Evolutionary conservation across 1,140 invertebrate species (phyloP).

Genomic region (Zaprionus gabonicus): DNA sequence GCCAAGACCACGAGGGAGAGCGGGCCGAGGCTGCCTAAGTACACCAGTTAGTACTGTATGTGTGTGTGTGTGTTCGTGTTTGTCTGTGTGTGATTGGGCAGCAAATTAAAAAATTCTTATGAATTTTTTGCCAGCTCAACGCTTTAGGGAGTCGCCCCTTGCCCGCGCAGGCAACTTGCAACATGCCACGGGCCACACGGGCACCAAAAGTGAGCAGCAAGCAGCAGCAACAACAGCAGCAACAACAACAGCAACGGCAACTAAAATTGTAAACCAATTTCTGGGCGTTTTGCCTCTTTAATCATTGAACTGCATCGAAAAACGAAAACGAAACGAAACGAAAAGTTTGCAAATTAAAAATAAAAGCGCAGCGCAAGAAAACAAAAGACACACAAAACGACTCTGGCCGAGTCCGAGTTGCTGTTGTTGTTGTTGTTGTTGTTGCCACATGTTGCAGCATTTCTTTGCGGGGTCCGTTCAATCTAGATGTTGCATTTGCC

Average conservation of each 20-base stretch:
- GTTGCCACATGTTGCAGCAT: constrained; percentile 79
- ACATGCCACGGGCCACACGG: constrained; percentile 69
- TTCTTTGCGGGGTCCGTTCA: constrained; percentile 64
- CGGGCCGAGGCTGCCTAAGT: constrained; percentile 23
- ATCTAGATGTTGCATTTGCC: constrained; percentile 76
- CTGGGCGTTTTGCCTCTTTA: constrained; percentile 81
- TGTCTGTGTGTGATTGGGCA: constrained; percentile 17
- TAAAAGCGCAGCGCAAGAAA: constrained; percentile 57
- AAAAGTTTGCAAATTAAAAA: constrained; percentile 81
- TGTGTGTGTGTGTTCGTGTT: not conserved
- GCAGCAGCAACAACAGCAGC: constrained; percentile 23
- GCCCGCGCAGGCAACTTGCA: constrained; percentile 52
- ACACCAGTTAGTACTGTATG: not conserved
- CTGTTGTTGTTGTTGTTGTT: constrained; percentile 37
- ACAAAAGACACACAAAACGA: constrained; percentile 71
- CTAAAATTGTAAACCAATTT: constrained; percentile 63
- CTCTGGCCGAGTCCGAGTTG: constrained; percentile 32
- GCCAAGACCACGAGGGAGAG: constrained; percentile 16
- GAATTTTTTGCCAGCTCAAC: constrained; percentile 26
- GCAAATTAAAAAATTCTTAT: constrained; percentile 81
- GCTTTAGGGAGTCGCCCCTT: constrained; percentile 51
- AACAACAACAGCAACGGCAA: constrained; percentile 16
- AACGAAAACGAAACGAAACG: constrained; percentile 50
- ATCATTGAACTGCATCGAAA: constrained; percentile 80
- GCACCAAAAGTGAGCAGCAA: constrained; percentile 55